Conservation (phyloP, 2,797 vertebrate genomes). For the Gymnocypris eckloni region DNA sequence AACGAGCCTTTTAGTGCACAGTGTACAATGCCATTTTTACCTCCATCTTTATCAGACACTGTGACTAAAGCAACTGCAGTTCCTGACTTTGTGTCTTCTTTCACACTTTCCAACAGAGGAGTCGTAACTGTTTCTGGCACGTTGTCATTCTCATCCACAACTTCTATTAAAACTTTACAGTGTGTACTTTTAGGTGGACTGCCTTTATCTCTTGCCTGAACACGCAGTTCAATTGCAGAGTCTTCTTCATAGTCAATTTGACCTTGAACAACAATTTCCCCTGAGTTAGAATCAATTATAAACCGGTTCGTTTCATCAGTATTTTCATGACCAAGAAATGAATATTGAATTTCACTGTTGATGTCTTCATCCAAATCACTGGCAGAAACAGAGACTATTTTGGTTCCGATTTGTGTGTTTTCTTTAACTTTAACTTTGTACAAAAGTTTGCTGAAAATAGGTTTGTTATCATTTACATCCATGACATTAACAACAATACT, state of each 20-base stretch:
- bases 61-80: conserved; percentile 79
- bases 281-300: conserved; percentile 68
- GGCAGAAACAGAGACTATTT: conserved; percentile 68
- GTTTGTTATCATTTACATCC: conserved; percentile 82
- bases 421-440: conserved; percentile 77
- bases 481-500: conserved; percentile 74
- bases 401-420: conserved; percentile 60
- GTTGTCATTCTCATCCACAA: conserved; percentile 78
- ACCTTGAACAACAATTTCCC: conserved; percentile 77
- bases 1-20: conserved; percentile 24
- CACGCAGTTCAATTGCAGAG: conserved; percentile 77
- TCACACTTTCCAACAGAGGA: conserved; percentile 73
- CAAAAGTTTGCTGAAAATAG: conserved; percentile 70
- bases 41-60: conserved; percentile 80
- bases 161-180: conserved; percentile 73
- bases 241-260: conserved; percentile 79
- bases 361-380: conserved; percentile 72
- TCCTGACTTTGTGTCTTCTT: conserved; percentile 75
- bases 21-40: conserved; percentile 71
- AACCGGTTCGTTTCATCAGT: conserved; percentile 61
- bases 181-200: conserved; percentile 56
- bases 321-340: conserved; percentile 52
- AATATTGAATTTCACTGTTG: conserved; percentile 70
- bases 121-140: conserved; percentile 75
- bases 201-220: conserved; percentile 75